Evolutionary conservation across 2,797 vertebrate species (phyloP), one percentile per base, ranked within the genome.

Genomic region (Brachyrhaphis roseni): DNA sequence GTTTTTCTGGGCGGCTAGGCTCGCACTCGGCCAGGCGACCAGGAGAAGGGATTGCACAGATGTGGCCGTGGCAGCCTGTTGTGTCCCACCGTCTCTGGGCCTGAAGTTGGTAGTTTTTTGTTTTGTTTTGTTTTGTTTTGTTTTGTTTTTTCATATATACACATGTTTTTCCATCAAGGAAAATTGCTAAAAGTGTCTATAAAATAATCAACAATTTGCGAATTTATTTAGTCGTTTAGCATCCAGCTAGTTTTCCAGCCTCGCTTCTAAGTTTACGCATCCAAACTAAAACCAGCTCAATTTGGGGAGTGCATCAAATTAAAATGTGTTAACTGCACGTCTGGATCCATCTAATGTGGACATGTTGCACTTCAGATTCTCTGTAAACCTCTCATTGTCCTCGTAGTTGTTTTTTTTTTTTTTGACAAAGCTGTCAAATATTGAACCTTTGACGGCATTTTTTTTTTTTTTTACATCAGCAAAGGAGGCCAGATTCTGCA

Each of bases 1-100:
- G 90, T 90, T 91, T 90, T 91, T 91, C 90, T 86, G 95, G 93
- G 94, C 92, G 94, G 93, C 93, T 95, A 95, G 90, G 88, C 87
- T 92, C 75, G 82, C 18, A 81, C 88, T 94, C 93, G 93, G 93
- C 93, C 94, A 91, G 90, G 86, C 81, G 74, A 78, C 83, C 86
- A 90, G 86, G 72, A 62, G 64, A 10, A 1, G 80, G 74, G 80
- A 84, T 88, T 46, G 85, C 74, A 87, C 93, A 87, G 87, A 94
- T 94, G 95, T 94, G 94, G 92, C 93, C 88, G 90, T 49, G 84
- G 83, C 91, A 94, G 89, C 80, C 89, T 78, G 75, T 39, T 78
- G 82, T 85, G 92, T 93, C 94, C 93, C 93, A 66, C 88, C 83
- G 77, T 90, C 45, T 87, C 74, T 76, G 91, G 92, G 93, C 90